Evolutionary conservation across 2,113 vertebrate species (phyloP).

Genomic region (Aptenodytes forsteri): DNA sequence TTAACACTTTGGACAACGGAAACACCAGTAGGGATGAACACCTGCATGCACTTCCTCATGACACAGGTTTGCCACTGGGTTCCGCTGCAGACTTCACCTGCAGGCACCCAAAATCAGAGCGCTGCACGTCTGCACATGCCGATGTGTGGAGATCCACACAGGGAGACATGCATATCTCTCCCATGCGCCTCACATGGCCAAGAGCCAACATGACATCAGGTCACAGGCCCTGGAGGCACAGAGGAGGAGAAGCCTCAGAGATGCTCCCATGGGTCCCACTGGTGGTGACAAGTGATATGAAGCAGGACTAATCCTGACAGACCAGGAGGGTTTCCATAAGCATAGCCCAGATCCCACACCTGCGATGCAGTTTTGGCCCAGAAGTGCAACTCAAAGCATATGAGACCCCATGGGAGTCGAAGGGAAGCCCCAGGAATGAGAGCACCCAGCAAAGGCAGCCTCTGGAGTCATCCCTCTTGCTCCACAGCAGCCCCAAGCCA

Average conservation of each 20-base stretch:
- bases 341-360: background rate
- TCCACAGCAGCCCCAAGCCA: background rate
- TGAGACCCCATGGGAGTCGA: background rate
- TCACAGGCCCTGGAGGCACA: background rate
- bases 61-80: background rate
- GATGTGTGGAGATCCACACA: background rate
- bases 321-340: background rate
- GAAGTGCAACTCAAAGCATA: background rate
- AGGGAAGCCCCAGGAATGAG: background rate
- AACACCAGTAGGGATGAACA: background rate
- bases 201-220: background rate
- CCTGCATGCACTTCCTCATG: background rate
- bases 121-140: fast-evolving
- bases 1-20: background rate
- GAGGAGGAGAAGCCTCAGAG: background rate
- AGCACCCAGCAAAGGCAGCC: background rate
- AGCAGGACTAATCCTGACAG: background rate
- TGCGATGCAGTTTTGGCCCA: background rate
- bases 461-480: background rate
- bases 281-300: background rate
- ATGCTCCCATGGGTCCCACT: background rate
- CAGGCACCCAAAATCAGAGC: background rate
- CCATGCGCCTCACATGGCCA: fast-evolving
- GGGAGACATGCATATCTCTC: background rate
- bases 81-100: background rate